Conservation (phyloP, 2,888 invertebrate species). For the Deilephila porcellus region DNA sequence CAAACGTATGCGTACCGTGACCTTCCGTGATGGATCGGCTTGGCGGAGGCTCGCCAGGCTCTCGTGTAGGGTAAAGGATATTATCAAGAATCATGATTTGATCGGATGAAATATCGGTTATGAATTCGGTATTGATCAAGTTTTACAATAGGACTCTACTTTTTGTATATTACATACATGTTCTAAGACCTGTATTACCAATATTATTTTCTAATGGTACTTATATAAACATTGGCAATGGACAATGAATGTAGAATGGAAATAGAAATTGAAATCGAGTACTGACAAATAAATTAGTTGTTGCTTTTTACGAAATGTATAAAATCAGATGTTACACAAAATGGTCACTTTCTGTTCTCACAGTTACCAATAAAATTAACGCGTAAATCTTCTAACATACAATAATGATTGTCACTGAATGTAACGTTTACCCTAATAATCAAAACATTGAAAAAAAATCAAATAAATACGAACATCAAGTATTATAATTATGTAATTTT, state of each 20-base stretch:
- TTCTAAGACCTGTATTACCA: no score
- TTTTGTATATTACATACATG: no score
- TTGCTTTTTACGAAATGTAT: no score
- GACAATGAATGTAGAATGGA: no score
- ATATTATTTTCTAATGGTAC: no score
- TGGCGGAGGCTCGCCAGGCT: background rate
- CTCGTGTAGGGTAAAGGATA: background rate
- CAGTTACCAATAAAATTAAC: no score
- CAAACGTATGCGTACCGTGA: conserved; percentile 41
- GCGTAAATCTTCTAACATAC: no score
- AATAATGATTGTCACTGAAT: background rate
- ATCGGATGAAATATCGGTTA: background rate
- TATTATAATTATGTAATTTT: background rate
- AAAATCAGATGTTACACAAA: no score
- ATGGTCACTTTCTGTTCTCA: no score
- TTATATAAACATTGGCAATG: no score
- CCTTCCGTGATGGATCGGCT: conserved; percentile 43
- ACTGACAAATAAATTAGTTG: no score
- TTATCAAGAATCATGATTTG: conserved; percentile 5
- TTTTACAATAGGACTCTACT: background rate
- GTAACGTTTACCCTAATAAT: background rate
- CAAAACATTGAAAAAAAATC: background rate
- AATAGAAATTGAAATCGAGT: no score
- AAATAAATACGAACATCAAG: background rate
- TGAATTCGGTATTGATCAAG: background rate